Conservation (phyloP, 2,888 invertebrate species). For the Diplolepis rosae region DNA sequence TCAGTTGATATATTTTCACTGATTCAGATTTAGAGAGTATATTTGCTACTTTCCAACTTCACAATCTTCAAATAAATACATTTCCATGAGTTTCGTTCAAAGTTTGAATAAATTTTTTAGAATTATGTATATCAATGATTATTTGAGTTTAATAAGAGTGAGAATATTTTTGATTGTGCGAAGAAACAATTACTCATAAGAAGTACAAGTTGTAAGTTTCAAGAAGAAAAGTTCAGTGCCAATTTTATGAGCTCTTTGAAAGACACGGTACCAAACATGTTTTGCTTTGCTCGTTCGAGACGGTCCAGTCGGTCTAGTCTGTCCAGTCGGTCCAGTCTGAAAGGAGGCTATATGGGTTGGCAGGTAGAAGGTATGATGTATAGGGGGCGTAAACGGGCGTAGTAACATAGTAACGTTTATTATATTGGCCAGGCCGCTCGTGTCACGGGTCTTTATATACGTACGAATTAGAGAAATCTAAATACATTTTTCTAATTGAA, state of each 20-base stretch:
- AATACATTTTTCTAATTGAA: slow-evolving; percentile 14
- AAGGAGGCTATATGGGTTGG: slow-evolving; percentile 47
- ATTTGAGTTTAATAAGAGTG: too few relatives aligned
- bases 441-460: slow-evolving; percentile 46
- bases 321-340: slow-evolving; percentile 37
- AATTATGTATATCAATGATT: too few relatives aligned
- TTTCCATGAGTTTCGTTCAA: too few relatives aligned
- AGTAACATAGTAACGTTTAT: slow-evolving; percentile 69
- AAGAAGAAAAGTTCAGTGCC: not conserved
- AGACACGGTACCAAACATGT: slow-evolving; percentile 29
- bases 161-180: not conserved
- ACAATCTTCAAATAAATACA: too few relatives aligned
- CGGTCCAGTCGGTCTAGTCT: slow-evolving; percentile 39
- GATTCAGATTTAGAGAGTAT: too few relatives aligned
- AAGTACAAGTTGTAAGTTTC: slow-evolving; percentile 9
- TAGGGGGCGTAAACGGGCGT: slow-evolving; percentile 66
- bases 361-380: slow-evolving; percentile 63
- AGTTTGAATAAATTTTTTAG: too few relatives aligned
- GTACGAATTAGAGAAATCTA: slow-evolving; percentile 36
- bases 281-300: slow-evolving; percentile 21
- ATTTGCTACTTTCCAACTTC: too few relatives aligned
- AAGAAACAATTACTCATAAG: slow-evolving; percentile 15
- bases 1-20: too few relatives aligned
- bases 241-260: slow-evolving; percentile 29
- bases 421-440: slow-evolving; percentile 60